Base-by-base conservation (phyloP, 1,140 invertebrate species). In the Wiebesia pumilae region DNA sequence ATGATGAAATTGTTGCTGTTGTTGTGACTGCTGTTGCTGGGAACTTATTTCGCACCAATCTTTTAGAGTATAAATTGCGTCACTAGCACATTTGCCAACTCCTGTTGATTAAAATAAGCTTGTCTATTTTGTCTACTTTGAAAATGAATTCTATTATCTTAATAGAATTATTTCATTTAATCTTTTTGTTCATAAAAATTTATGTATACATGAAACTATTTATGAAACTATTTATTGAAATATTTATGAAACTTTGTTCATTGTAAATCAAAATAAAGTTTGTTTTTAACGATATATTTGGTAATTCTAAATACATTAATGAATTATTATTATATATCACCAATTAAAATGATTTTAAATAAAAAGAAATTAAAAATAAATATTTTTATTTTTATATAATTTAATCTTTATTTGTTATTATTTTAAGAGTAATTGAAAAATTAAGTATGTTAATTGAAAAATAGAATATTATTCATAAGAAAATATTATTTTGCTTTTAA, bases 71-170 rank as follows among this genome's bases (percentile, higher is more conserved):
- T 93, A 94, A 65, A 93, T 90, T 84, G 92, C 87, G 84, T 94
- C 93, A 75, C 85, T 91, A 51, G 92, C 92, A 93, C 94, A 95
- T 92, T 95, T 94, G 91, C 93, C 88, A 91, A 95, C 92, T 91
- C 94, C 94, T 95, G 90, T 88, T 4, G n/a, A 77, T 69, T 33
- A 62, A 65, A 75, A 65, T 6, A 69, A 69, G 16, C 35, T 30
- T 35, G 16, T 33, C 12, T 33, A 69, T 33, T 33, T 9, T 35
- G 35, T n/a, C n/a, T n/a, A 33, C 6, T 14, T 14, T 33, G n/a
- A 69, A 69, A 69, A 9, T 65, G 6, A n/a, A 54, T 16, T 16
- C 14, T n/a, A 65, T 30, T 9, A 69, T 33, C 6, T 6, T 35
- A 69, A 10, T 35, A 33, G 10, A 69, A 33, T 24, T 69, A 33